These are phyloP conservation scores for Griposia aprilina DNA, from an alignment of 2,888 invertebrate species.

Conservation along the genomic window DNA sequence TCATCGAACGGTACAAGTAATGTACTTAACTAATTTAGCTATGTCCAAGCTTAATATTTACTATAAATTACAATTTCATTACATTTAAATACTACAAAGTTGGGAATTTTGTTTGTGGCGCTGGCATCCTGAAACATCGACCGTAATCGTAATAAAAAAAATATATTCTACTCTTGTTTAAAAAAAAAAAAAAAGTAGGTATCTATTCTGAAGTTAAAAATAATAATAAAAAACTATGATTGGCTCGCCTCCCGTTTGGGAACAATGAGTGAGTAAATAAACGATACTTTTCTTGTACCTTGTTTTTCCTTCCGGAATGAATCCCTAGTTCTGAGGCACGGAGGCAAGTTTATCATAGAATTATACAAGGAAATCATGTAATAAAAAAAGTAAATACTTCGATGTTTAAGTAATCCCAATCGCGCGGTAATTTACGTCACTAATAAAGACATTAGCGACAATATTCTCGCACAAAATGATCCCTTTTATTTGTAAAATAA, in stretches of 20 bases:
- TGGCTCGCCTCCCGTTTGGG: conserved; percentile 2
- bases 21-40: conserved; percentile 86
- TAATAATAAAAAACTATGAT: conserved; percentile 11
- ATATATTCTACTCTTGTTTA: conserved; percentile 30
- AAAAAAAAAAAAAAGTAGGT: conserved; percentile 19
- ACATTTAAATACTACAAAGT: conserved; percentile 80
- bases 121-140: conserved; percentile 64
- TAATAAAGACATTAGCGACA: conserved; percentile 46
- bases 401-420: conserved; percentile 58
- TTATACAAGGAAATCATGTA: not conserved
- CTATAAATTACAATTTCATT: conserved; percentile 89
- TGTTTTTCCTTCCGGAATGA: not conserved
- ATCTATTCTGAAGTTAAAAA: conserved; percentile 26
- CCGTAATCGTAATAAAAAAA: conserved; percentile 31
- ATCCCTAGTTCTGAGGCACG: not conserved
- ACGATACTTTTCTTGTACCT: not conserved
- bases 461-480: conserved; percentile 49
- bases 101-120: conserved; percentile 55
- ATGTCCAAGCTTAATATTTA: conserved; percentile 88
- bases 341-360: conserved; percentile 11
- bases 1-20: conserved; percentile 81
- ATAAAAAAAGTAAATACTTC: conserved; percentile 14
- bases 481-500: conserved; percentile 73
- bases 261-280: not conserved
- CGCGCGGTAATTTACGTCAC: conserved; percentile 32